phyloP scores from a whole-genome alignment of 2,888 invertebrate genomes.

The Pseudococcus jackbeardsleyi region DNA sequence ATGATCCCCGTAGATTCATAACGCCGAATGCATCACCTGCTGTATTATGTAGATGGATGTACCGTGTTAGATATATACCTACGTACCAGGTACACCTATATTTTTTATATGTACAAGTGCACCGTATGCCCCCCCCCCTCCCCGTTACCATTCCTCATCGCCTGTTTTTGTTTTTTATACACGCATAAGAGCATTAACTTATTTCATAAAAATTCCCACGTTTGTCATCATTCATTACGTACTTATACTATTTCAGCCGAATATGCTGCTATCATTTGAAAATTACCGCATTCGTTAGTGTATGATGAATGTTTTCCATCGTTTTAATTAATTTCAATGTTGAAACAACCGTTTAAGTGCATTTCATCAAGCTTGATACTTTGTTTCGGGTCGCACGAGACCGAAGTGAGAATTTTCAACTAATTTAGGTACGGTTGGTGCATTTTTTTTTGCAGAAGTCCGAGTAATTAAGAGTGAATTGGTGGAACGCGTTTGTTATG shows the following conservation, averaged over 20 bases:
- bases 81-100: background rate
- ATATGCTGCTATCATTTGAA: conserved; percentile 20
- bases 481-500: no score
- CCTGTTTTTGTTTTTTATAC: background rate
- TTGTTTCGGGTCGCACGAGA: background rate
- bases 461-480: no score
- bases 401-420: background rate
- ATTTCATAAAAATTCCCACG: conserved; percentile 62
- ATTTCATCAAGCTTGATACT: background rate
- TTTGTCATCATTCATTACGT: conserved; percentile 57
- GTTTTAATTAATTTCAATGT: conserved; percentile 47
- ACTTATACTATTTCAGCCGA: conserved; percentile 2
- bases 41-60: background rate
- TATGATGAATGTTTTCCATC: conserved; percentile 28
- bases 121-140: no score
- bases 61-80: background rate
- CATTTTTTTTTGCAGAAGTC: background rate
- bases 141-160: background rate
- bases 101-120: background rate
- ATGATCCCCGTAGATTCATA: background rate
- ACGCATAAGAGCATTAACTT: conserved; percentile 3
- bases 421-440: background rate
- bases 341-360: conserved; percentile 31
- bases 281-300: conserved; percentile 29
- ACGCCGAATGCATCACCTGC: background rate